Base-by-base conservation (phyloP, 2,888 invertebrate species). In the Nemurella pictetii region DNA sequence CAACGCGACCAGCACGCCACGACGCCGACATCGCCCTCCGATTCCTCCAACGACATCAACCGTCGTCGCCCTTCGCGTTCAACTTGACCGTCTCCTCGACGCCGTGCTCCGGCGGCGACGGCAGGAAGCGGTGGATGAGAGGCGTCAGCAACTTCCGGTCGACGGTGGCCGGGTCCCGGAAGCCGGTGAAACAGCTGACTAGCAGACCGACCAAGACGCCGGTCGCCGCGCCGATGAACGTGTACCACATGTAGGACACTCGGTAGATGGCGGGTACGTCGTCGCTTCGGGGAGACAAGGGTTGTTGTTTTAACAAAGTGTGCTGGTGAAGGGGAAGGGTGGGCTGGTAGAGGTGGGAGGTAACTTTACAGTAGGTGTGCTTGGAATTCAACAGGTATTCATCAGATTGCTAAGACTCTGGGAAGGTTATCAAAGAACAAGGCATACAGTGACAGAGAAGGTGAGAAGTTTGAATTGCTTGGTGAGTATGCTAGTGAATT, bases 171-270 rank as follows among this genome's bases (percentile, higher is more conserved):
- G 93, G 92, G 88, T 93, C 92, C 87, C 94, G 93, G 4, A 92
- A 91, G 9, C 93, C 93, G 0, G 95, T 95, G 87, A 94, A 91
- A 89, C 93, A 94, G 27, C 95, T 95, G 35, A 95, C 94, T 30
- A 94, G 88, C 27, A 94, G 89, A 0, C 96, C 96, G 5, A 95
- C 91, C 1, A 92, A 85, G 78, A 95, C 91, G n/a, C 94, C 94
- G 0, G 94, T 93, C 0, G 93, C 87, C 88, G 94, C 93, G 5
- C 96, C 96, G n/a, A 95, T 91, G 86, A 94, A 91, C 0, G 95
- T 95, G 90, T 95, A 96, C 91, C 95, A 96, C 89, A 95, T 92
- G 90, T 96, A 96, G 15, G 95, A 95, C 88, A 96, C 89, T 87
- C 93, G 91, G 89, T 94, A 96, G 85, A 95, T 89, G 87, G 93